Base-by-base conservation (phyloP, 23 tunicate species). In the Corella eumyota region DNA sequence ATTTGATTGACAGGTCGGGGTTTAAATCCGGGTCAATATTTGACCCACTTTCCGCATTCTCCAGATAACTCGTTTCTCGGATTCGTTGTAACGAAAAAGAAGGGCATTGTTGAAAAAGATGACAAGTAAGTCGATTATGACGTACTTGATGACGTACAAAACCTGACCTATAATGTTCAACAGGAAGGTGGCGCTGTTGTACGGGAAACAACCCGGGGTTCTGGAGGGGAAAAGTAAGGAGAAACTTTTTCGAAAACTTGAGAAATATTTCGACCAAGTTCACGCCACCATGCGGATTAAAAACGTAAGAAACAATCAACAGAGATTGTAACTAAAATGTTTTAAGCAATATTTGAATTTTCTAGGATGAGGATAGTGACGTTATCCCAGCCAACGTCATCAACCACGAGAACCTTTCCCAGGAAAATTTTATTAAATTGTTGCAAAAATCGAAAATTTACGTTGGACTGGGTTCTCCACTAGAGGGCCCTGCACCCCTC, bases 401-500 rank as follows among this genome's bases (percentile, higher is more conserved):
- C 25, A 90, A 90, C 69, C 91, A 90, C 77, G 68, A 80, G 28
- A 61, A 87, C 28, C 7, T 90, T 74, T 32, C 58, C 11, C 97
- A 90, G 45, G 50, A 31, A 2, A 56, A 65, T 1, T 90, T 68
- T 60, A 40, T 74, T 7, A 46, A 50, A 5, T 53, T 90, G 65
- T 54, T 90, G 1, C 63, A 70, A 23, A 56, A 48, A 19, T 65
- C 97, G 11, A 34, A 28, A 4, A 38, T 81, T 2, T 90, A 33
- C 23, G 91, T 90, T 45, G 97, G 97, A n/a, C 28, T 93, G 45
- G 94, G 85, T 7, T 61, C 30, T 5, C 99, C 99, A 13, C 61
- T 76, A 15, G 99, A 93, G 60, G 99, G 99, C 0, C 99, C 99
- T 7, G 90, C 99, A 5, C 82, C 99, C 1, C 38, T 93, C 52